Conservation (phyloP, 2,113 vertebrate species). For the Thalassoma bifasciatum region DNA sequence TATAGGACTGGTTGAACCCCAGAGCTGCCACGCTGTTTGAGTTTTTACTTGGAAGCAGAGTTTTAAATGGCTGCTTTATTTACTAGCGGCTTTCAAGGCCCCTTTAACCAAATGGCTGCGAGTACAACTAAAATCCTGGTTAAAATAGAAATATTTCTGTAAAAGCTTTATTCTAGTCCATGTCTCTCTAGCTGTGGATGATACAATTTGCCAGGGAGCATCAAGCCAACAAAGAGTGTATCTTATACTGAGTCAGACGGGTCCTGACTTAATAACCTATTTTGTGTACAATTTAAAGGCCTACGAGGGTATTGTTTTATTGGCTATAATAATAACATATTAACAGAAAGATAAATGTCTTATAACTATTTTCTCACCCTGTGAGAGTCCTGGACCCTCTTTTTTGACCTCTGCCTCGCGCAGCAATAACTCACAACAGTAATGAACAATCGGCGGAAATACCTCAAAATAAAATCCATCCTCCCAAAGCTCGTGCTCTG, state of each 20-base stretch:
- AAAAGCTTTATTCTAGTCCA: not conserved
- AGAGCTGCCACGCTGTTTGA: slow-evolving; percentile 40
- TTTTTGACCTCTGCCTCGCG: slow-evolving; percentile 92
- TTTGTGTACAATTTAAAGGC: not conserved
- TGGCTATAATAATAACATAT: slow-evolving; percentile 30
- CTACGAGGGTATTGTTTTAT: slow-evolving; percentile 17
- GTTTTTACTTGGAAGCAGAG: slow-evolving; percentile 18
- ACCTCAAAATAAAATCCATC: slow-evolving; percentile 99
- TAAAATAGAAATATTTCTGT: not conserved
- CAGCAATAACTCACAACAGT: slow-evolving; percentile 93
- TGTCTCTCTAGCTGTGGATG: not conserved
- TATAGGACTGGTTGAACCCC: slow-evolving; percentile 47
- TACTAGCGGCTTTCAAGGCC: slow-evolving; percentile 49
- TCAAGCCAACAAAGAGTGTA: not conserved
- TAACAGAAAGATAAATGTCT: slow-evolving; percentile 22
- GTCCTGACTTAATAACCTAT: not conserved
- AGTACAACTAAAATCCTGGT: not conserved
- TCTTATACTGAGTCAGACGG: slow-evolving; percentile 6
- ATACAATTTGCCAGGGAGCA: not conserved
- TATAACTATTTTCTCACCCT: slow-evolving; percentile 42
- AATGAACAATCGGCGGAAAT: slow-evolving; percentile 99
- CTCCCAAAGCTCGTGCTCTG: slow-evolving; percentile 80
- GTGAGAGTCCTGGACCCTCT: slow-evolving; percentile 54
- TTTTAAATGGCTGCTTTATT: slow-evolving; percentile 69
- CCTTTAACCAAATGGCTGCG: slow-evolving; percentile 20